Conservation (phyloP, 2,113 vertebrate species). For the Willisornis vidua region DNA sequence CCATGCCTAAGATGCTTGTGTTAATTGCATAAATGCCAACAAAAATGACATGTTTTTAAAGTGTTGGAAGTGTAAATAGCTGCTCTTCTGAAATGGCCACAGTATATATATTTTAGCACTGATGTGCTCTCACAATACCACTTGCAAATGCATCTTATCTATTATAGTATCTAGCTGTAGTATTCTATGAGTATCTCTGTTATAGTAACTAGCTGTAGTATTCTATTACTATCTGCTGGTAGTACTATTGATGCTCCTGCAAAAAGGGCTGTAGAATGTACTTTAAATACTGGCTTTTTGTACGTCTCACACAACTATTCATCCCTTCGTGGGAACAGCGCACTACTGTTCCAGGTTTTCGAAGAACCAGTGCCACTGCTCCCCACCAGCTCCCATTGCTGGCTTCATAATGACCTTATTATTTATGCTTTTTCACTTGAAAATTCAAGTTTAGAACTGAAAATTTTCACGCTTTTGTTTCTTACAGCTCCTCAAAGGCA, state of each 20-base stretch:
- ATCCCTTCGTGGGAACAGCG: constrained; percentile 13
- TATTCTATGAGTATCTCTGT: background rate
- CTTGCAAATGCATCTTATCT: background rate
- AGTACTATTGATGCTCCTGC: background rate
- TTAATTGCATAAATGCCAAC: background rate
- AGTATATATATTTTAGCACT: background rate
- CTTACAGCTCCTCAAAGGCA: background rate
- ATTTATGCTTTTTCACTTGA: constrained; percentile 4
- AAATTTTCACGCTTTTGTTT: constrained; percentile 5
- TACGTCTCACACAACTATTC: background rate
- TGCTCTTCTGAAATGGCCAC: background rate
- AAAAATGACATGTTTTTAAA: background rate
- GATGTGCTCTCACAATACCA: accelerated
- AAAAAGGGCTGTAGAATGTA: background rate
- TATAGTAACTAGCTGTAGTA: background rate
- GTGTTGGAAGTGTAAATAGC: background rate
- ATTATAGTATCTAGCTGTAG: background rate
- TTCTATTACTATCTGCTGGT: background rate
- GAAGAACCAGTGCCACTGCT: background rate
- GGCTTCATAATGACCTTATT: background rate
- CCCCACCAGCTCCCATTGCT: background rate
- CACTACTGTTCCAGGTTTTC: constrained; percentile 13
- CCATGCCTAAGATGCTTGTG: background rate
- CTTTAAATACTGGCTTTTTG: constrained; percentile 30
- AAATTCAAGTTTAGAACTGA: background rate